These are phyloP conservation scores for Aphaenogaster rudis DNA, from an alignment of 1,140 invertebrate genomes.

Conservation along the genomic window DNA sequence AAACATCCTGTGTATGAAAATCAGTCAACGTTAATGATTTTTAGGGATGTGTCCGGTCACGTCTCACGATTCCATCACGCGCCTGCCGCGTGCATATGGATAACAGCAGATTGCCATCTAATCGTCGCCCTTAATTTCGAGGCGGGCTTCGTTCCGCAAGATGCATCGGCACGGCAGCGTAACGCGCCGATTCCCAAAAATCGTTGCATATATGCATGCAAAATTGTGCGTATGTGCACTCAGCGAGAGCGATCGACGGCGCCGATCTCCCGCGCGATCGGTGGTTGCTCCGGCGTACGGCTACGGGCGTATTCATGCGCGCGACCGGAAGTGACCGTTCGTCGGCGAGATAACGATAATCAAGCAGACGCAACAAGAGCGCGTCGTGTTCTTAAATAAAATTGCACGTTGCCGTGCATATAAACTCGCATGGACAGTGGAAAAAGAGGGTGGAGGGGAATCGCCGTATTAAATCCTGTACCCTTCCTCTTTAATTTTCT, in stretches of 20 bases:
- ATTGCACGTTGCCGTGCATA: conserved; percentile 48
- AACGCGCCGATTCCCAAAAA: conserved; percentile 51
- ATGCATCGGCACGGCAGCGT: conserved; percentile 39
- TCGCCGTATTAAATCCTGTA: conserved; percentile 36
- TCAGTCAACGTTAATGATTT: conserved; percentile 23
- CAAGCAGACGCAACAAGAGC: conserved; percentile 36
- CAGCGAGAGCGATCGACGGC: background rate
- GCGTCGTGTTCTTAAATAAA: conserved; percentile 52
- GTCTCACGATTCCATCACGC: conserved; percentile 15
- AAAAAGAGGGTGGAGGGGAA: background rate
- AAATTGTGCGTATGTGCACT: conserved; percentile 22
- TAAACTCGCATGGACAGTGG: conserved; percentile 4
- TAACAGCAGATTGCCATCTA: conserved; percentile 54
- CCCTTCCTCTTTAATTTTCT: conserved; percentile 14
- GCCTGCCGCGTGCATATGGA: conserved; percentile 29
- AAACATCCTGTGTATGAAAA: conserved; percentile 28
- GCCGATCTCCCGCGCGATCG: conserved; percentile 37
- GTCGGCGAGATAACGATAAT: conserved; percentile 65
- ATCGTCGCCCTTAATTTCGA: conserved; percentile 45
- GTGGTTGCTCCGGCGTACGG: background rate
- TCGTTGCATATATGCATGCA: conserved; percentile 62
- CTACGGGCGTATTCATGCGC: conserved; percentile 16
- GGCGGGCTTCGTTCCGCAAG: conserved; percentile 44
- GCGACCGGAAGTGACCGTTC: conserved; percentile 56
- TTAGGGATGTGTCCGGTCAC: conserved; percentile 11